phyloP scores from a whole-genome alignment of 2,797 vertebrate species.

The Sebastes flavidus region DNA sequence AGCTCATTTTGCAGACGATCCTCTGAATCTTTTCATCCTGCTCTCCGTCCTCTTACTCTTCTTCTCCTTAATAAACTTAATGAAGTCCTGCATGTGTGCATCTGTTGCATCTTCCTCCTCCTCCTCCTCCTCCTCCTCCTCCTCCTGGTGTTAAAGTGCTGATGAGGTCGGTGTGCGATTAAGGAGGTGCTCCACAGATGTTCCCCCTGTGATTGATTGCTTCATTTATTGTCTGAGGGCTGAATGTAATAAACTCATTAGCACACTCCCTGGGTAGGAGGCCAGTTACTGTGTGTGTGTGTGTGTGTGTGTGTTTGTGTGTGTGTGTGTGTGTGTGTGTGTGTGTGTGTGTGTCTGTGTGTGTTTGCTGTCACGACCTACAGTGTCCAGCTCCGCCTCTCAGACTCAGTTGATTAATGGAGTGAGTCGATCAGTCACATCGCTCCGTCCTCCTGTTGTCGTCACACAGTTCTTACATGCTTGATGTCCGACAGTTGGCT shows the following conservation, averaged over 20 bases:
- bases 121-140: neutral
- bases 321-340: neutral
- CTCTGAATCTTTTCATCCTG: no score
- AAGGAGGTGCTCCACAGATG: constrained; percentile 54
- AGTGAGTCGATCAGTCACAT: neutral
- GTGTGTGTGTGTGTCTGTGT: neutral
- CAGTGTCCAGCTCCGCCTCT: neutral
- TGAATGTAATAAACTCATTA: constrained; percentile 74
- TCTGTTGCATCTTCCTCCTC: neutral
- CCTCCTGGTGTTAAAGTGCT: constrained; percentile 34
- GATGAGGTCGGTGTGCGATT: constrained; percentile 56
- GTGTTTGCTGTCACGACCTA: neutral
- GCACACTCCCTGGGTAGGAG: constrained; percentile 29
- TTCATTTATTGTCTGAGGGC: constrained; percentile 52
- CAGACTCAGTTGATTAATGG: constrained; percentile 31
- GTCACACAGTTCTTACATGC: neutral
- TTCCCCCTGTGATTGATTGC: constrained; percentile 65
- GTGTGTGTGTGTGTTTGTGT: neutral
- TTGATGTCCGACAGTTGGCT: neutral
- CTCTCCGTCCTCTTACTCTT: neutral
- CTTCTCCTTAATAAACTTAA: neutral
- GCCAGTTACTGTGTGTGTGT: constrained; percentile 1
- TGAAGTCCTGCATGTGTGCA: neutral
- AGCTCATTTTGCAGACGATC: no score
- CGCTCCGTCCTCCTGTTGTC: neutral